Evolutionary conservation across 1,140 invertebrate genomes (phyloP).

Genomic region (Coelopa frigida): DNA sequence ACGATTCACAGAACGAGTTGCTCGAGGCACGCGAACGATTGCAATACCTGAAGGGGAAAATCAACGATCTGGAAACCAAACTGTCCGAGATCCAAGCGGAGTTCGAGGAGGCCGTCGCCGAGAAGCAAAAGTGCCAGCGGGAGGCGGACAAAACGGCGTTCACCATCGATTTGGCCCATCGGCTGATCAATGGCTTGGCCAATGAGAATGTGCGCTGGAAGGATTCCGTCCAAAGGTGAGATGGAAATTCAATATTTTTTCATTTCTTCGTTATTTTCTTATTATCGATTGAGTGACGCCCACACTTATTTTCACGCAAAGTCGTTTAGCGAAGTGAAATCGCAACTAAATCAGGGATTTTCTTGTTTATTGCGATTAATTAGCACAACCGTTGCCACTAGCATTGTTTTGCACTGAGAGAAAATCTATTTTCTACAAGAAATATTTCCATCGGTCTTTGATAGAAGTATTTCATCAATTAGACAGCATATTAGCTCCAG

Average conservation of each 20-base stretch:
- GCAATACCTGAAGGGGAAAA: constrained; percentile 60
- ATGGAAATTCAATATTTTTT: neutral
- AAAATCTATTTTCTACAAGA: too few relatives aligned
- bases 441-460: too few relatives aligned
- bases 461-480: too few relatives aligned
- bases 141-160: constrained; percentile 76
- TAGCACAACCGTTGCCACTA: too few relatives aligned
- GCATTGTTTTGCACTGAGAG: too few relatives aligned
- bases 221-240: constrained; percentile 42
- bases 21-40: constrained; percentile 79
- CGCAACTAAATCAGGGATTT: too few relatives aligned
- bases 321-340: too few relatives aligned
- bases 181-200: constrained; percentile 87
- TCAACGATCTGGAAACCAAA: constrained; percentile 69
- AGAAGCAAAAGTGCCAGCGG: constrained; percentile 80
- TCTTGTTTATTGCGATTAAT: too few relatives aligned
- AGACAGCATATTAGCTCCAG: too few relatives aligned
- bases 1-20: constrained; percentile 79
- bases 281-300: neutral
- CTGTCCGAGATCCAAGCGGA: constrained; percentile 67
- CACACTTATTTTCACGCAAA: too few relatives aligned
- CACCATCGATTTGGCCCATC: constrained; percentile 87
- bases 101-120: constrained; percentile 77
- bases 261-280: neutral
- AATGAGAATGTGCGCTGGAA: constrained; percentile 80